Evolutionary conservation across 2,888 invertebrate species (phyloP), one percentile per base, ranked within the genome.

Genomic region (Charanyca ferruginea): DNA sequence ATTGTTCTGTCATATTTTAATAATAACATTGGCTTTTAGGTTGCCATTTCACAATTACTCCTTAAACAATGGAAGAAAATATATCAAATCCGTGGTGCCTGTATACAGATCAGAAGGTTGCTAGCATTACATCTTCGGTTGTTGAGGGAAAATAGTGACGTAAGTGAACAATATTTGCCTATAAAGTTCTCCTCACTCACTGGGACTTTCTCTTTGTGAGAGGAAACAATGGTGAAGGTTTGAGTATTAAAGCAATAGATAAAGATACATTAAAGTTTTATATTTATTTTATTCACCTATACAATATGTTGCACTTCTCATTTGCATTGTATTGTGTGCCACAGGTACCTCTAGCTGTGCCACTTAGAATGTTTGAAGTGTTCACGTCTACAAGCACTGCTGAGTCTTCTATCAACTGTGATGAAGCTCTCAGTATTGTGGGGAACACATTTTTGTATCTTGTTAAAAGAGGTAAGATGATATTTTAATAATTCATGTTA

Each of bases 331-430:
- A 28, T 32, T 45, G 6, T 48, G 9, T 28, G 42, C 66, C 79
- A 16, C 83, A 95, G 88, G 93, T 96, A 67, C 96, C 97, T 4
- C 94, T 97, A 73, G 97, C 98, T 23, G 96, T 98, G 59, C 97
- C 98, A 6, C 93, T 98, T 69, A 96, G 98, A 83, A 97, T 98
- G 94, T 92, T 98, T 84, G 98, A 98, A 89, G 96, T 97, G 28
- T 98, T 97, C 84, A 97, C 98, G 11, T 96, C 96, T 69, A 94
- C 91, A 57, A 92, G 90, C 73, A 92, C 87, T 55, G 90, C 89
- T 58, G 93, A 87, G 80, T 87, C 86, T 60, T 89, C 92, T 35
- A 87, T 95, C 80, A 90, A 88, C 54, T 87, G 84, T 55, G 90
- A 93, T 66, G 91, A 91, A 64, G 90, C 90, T 35, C 66, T 89